Conservation (phyloP, 2,113 vertebrate species). For the Osmerus eperlanus region DNA sequence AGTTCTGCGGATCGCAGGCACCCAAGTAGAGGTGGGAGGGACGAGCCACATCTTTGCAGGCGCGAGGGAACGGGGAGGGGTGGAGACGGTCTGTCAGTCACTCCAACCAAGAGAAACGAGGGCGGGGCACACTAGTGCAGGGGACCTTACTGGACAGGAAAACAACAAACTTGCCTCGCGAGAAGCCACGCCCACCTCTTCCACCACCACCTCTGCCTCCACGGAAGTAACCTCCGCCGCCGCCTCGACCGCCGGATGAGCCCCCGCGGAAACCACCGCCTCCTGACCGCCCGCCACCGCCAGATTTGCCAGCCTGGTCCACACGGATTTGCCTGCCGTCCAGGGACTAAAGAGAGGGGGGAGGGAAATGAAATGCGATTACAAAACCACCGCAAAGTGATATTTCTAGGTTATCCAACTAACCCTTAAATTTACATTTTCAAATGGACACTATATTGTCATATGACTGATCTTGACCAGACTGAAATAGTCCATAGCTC, state of each 20-base stretch:
- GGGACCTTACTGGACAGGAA: slow-evolving; percentile 1
- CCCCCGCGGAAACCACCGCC: slow-evolving; percentile 79
- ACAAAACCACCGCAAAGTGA: neutral
- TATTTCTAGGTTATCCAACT: too few relatives aligned
- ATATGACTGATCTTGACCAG: neutral
- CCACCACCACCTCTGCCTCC: slow-evolving; percentile 68
- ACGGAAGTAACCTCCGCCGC: slow-evolving; percentile 65
- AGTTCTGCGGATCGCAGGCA: slow-evolving; percentile 7
- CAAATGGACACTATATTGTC: neutral
- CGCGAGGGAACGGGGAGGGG: neutral
- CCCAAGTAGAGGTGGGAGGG: neutral
- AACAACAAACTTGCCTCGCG: slow-evolving; percentile 59
- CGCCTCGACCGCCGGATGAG: slow-evolving; percentile 37
- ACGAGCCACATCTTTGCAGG: neutral
- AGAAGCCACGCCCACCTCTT: slow-evolving; percentile 75
- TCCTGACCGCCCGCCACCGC: slow-evolving; percentile 61
- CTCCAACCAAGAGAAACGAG: slow-evolving; percentile 7
- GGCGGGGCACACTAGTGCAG: neutral
- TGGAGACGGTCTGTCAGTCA: slow-evolving; percentile 6
- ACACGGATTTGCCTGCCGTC: slow-evolving; percentile 81
- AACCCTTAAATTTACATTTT: neutral
- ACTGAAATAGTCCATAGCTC: slow-evolving; percentile 22
- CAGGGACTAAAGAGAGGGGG: slow-evolving; percentile 64
- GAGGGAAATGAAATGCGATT: too few relatives aligned
- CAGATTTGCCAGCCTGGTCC: slow-evolving; percentile 79